phyloP scores from a whole-genome alignment of 2,888 invertebrate genomes.

The Caenorhabditis virilis region DNA sequence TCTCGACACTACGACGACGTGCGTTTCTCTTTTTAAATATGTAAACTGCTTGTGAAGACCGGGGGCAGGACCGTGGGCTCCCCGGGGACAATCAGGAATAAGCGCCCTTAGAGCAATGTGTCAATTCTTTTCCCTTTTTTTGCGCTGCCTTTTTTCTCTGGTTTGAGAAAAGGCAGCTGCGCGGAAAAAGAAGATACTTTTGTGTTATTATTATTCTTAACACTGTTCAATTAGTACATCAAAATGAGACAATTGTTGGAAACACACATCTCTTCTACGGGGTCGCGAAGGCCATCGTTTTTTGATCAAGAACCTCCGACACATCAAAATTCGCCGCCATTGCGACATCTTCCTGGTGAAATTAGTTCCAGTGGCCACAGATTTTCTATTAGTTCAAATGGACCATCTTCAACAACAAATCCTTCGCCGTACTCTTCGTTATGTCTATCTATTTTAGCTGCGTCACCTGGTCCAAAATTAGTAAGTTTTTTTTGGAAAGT shows the following conservation, averaged over 20 bases:
- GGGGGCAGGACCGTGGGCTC: neutral
- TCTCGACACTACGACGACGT: too few relatives aligned
- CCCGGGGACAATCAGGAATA: neutral
- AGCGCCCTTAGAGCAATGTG: neutral
- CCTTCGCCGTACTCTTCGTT: slow-evolving; percentile 36
- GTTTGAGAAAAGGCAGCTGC: too few relatives aligned
- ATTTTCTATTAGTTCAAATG: slow-evolving; percentile 7
- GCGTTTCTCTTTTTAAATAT: too few relatives aligned
- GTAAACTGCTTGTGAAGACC: too few relatives aligned
- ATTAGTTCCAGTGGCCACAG: slow-evolving; percentile 8
- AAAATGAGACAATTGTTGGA: slow-evolving; percentile 22
- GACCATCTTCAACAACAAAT: slow-evolving; percentile 8
- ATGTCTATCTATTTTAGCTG: slow-evolving; percentile 35
- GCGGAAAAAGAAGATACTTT: too few relatives aligned
- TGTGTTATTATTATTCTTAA: too few relatives aligned
- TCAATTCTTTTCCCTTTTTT: slow-evolving; percentile 1
- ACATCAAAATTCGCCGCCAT: slow-evolving; percentile 33
- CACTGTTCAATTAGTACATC: neutral
- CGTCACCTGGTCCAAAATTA: slow-evolving; percentile 32
- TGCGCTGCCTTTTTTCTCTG: neutral
- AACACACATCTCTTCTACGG: slow-evolving; percentile 4
- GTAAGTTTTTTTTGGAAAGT: too few relatives aligned
- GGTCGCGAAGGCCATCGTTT: slow-evolving; percentile 19
- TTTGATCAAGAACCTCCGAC: slow-evolving; percentile 26
- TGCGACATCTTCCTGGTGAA: slow-evolving; percentile 23